These are phyloP conservation scores for Brachynemurus nebulosus DNA, from an alignment of 2,888 invertebrate species.

Conservation along the genomic window DNA sequence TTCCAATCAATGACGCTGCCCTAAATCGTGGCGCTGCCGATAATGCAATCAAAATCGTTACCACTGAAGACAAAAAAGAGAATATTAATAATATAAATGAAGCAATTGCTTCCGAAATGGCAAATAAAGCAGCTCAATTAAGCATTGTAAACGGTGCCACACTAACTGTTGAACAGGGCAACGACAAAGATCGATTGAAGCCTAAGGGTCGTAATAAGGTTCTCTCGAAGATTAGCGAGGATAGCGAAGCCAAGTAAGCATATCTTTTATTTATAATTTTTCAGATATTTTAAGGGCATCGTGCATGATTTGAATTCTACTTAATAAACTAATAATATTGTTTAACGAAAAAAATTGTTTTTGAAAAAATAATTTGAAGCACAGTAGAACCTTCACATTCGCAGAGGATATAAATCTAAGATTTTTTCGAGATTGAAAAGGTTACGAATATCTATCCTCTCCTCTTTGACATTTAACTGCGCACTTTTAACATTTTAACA, in stretches of 20 bases:
- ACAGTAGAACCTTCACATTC: too few species aligned
- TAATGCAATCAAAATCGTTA: not conserved
- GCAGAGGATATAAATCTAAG: too few species aligned
- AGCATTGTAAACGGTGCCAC: not conserved
- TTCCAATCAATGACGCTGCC: conserved; percentile 7
- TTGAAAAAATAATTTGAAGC: too few species aligned
- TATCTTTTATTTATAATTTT: not conserved
- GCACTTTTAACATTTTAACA: too few species aligned
- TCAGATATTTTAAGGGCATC: too few species aligned
- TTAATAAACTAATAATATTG: too few species aligned
- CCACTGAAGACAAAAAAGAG: not conserved
- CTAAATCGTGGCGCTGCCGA: conserved; percentile 7
- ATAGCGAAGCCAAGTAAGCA: conserved; percentile 8
- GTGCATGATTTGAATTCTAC: too few species aligned
- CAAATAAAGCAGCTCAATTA: conserved; percentile 1
- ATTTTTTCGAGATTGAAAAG: too few species aligned
- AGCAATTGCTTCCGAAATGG: not conserved
- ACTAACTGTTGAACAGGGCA: not conserved
- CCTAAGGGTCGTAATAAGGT: not conserved
- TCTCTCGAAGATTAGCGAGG: conserved; percentile 5
- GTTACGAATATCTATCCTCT: too few species aligned
- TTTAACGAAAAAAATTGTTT: too few species aligned
- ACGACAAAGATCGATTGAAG: not conserved
- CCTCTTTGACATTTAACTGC: too few species aligned
- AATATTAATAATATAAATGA: not conserved